Evolutionary conservation across 2,888 invertebrate genomes (phyloP), one percentile per base, ranked within the genome.

Genomic region (Rhingia campestris): DNA sequence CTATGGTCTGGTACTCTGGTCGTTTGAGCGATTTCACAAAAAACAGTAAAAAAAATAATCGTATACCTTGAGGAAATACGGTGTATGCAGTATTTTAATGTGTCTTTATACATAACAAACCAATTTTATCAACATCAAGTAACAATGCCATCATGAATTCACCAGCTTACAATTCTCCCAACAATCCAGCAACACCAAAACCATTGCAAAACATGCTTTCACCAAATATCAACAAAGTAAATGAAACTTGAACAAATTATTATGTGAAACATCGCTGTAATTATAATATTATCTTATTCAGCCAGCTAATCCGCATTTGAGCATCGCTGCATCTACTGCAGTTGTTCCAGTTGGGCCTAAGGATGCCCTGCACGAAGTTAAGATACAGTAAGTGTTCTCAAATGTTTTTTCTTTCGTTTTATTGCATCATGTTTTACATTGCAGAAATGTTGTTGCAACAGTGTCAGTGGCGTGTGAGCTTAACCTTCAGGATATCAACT

Each of bases 391-490:
- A 92, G 93, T 89, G 14, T 14, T 6, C 4, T 22, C 9, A 5
- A 7, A 10, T 12, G 12, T 6, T 53, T 53, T 5, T 35, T 54
- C n/a, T 32, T 4, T 14, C 7, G 33, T 2, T 5, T n/a, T 12
- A 10, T 33, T 7, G n/a, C 10, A n/a, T 2, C 63, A 37, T 47
- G 6, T 4, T 35, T 81, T 75, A 4, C 3, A 51, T 86, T 80
- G 5, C 70, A 96, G 96, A 89, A 97, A 96, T 89, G 96, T 96
- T 89, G 96, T 97, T 0, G 95, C 96, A 32, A 96, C 96, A 5
- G 95, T 96, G 0, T 95, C 94, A 88, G 92, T 97, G 81, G 94
- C 94, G 14, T 95, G 95, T 89, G 94, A 94, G 88, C 91, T 97
- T 73, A 94, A 95, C 88, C 91, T 97, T 41, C 93, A 94, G 87